Percentiles rank a stretch among this genome's conserved stretches.
These are phyloP conservation scores for Drosophila arizonae DNA, from an alignment of 1,140 invertebrate species.

Conservation along the genomic window DNA sequence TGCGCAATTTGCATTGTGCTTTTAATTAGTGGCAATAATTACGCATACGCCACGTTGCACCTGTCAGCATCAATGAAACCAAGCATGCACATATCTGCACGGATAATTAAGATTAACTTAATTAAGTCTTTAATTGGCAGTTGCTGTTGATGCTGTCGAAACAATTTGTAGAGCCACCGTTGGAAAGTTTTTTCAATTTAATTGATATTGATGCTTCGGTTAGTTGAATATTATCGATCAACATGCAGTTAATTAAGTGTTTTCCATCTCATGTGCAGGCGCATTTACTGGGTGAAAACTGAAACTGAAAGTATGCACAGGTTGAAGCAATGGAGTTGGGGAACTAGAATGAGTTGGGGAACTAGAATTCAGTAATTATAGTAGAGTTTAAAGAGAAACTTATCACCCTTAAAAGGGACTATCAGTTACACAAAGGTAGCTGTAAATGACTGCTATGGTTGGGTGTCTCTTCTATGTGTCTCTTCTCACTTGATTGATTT, in stretches of 20 bases:
- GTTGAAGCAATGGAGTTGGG: too few species aligned
- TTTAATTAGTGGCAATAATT: slow-evolving; percentile 67
- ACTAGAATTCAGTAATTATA: too few species aligned
- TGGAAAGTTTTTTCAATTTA: slow-evolving; percentile 53
- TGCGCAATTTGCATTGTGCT: slow-evolving; percentile 58
- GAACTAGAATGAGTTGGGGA: too few species aligned
- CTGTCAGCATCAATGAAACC: neutral
- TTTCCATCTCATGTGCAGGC: neutral
- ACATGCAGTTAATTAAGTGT: slow-evolving; percentile 20
- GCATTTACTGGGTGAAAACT: neutral
- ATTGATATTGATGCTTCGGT: slow-evolving; percentile 24
- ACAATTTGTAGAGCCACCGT: slow-evolving; percentile 33
- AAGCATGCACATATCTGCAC: neutral
- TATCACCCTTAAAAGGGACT: too few species aligned
- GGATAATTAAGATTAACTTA: slow-evolving; percentile 61
- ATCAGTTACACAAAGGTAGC: too few species aligned
- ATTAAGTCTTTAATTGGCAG: slow-evolving; percentile 53
- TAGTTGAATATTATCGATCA: slow-evolving; percentile 10
- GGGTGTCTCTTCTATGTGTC: too few species aligned
- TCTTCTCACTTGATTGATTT: too few species aligned
- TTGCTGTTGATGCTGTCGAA: neutral
- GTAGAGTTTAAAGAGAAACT: too few species aligned
- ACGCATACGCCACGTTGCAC: slow-evolving; percentile 58
- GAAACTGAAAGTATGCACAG: neutral
- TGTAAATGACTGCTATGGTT: too few species aligned